Base-by-base conservation (phyloP, 2,113 vertebrate species). In the Chauna torquata region DNA sequence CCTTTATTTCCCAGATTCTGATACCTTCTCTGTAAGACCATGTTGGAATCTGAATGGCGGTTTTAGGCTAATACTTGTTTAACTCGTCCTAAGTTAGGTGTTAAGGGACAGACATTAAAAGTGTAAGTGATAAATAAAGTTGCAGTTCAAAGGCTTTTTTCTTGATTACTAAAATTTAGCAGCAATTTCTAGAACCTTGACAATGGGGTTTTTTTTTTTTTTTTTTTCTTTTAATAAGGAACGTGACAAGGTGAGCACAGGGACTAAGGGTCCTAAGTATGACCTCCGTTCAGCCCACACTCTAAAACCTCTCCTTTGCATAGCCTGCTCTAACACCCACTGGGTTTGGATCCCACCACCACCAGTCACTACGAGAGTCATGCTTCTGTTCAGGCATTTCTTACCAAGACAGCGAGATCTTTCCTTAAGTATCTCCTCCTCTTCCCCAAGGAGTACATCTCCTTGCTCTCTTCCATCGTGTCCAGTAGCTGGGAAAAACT, bases 361-460 rank as follows among this genome's bases (percentile, higher is more conserved):
- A 22, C 40, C 42, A 16, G 0, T n/a, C 42, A 2, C n/a, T 11
- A 6, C 0, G 23, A 59, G n/a, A 71, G 6, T 52, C 38, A 1
- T 1, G 2, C 57, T 62, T n/a, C 22, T 3, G 0, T 38, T 22
- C 13, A 23, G 45, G 65, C 11, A 4, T 59, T 66, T n/a, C 52
- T 52, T 12, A 40, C 38, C 34, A 14, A 34, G 19, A 11, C 32
- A 32, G 40, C 5, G 6, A 12, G 57, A 17, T 22, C 50, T 47
- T 59, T 15, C 71, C 17, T 36, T 13, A 19, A 6, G 1, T 5
- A 6, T 12, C 64, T 16, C 27, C 19, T 34, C 20, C 32, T 19
- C 44, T 44, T 45, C 32, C 47, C 16, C 22, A 40, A 49, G 66
- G 40, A 24, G 9, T 8, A 11, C 12, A 7, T 17, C 22, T 32